phyloP scores from a whole-genome alignment of 2,888 invertebrate species.

The Thalpophila matura region DNA sequence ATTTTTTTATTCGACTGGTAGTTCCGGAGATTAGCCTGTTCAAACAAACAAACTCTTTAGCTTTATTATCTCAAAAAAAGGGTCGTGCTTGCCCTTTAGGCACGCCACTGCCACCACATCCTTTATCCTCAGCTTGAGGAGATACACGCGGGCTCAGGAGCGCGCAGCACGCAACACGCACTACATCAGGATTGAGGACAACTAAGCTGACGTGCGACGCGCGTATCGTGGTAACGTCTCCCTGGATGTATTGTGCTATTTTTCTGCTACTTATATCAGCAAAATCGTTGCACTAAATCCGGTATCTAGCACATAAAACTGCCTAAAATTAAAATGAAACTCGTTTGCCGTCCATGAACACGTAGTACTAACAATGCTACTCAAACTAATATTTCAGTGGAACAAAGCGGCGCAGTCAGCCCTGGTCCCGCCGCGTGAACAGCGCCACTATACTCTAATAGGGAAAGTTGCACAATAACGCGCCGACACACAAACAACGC shows the following conservation, averaged over 20 bases:
- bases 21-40: too few relatives aligned
- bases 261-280: not conserved
- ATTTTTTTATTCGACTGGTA: too few relatives aligned
- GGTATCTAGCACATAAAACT: not conserved
- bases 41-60: too few relatives aligned
- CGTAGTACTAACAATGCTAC: not conserved
- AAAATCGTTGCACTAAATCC: not conserved
- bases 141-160: too few relatives aligned
- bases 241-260: not conserved
- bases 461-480: conserved; percentile 49
- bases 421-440: not conserved
- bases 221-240: not conserved
- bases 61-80: too few relatives aligned
- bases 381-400: conserved; percentile 21
- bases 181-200: not conserved
- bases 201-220: conserved; percentile 4
- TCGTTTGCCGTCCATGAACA: not conserved
- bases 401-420: not conserved
- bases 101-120: too few relatives aligned
- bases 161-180: not conserved
- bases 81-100: too few relatives aligned
- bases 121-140: too few relatives aligned
- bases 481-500: conserved; percentile 24
- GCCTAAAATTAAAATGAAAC: not conserved
- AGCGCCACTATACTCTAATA: conserved; percentile 35